phyloP scores from a whole-genome alignment of 2,113 vertebrate species.

The Orycteropus afer region DNA sequence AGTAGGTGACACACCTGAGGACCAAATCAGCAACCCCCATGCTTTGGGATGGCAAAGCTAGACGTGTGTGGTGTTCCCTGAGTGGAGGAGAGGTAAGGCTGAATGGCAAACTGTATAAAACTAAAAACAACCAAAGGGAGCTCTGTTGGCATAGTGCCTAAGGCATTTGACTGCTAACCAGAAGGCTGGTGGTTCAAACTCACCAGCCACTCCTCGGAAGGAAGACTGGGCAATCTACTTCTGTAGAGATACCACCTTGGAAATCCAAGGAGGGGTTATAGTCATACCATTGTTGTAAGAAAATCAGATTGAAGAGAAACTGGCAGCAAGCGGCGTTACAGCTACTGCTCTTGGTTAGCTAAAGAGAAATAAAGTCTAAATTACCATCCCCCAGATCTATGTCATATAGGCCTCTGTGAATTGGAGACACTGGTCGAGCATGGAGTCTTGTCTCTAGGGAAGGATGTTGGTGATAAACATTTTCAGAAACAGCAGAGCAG shows the following conservation, averaged over 20 bases:
- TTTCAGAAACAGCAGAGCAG: not conserved
- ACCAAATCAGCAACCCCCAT: not conserved
- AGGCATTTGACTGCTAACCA: no score
- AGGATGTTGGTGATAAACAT: not conserved
- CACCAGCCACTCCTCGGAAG: no score
- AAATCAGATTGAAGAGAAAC: constrained; percentile 20
- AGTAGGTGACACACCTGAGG: not conserved
- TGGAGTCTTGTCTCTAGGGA: not conserved
- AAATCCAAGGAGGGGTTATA: no score
- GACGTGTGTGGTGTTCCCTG: not conserved
- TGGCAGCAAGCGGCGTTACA: not conserved
- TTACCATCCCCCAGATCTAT: not conserved
- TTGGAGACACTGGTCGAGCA: not conserved
- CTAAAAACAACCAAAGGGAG: no score
- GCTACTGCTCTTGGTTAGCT: not conserved
- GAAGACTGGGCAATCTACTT: no score
- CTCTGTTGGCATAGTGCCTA: no score
- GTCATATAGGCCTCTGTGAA: not conserved
- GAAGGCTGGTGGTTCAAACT: no score
- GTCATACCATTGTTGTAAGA: not conserved
- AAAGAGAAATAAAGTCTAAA: not conserved
- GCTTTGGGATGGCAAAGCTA: not conserved
- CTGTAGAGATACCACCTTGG: no score
- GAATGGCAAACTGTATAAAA: not conserved
- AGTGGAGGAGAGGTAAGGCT: not conserved